Base-by-base conservation (phyloP, 1,140 invertebrate genomes). In the Scylla paramamosain region DNA sequence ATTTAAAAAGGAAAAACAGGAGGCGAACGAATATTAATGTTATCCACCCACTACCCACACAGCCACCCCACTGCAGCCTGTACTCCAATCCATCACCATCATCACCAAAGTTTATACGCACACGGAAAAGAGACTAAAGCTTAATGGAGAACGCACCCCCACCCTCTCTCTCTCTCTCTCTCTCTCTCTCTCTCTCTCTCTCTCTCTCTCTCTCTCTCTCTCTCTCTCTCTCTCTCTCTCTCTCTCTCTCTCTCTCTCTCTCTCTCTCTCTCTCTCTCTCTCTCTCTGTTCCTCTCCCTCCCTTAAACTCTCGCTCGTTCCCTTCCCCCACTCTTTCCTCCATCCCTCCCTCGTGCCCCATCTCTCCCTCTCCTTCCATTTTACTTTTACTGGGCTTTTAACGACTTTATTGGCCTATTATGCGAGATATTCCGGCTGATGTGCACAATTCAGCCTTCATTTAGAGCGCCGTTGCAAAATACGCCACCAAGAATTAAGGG, bases 181-280 rank as follows among this genome's bases (percentile, higher is more conserved):
- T 86, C 84, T 86, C 84, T 86, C 84, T 86, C 84, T 86, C 84
- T 86, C 84, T 86, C 84, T 39, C 32, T 31, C 84, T 39, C 84
- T 86, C 84, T 39, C 32, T 39, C 32, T 39, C 32, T 39, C 32
- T 39, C 32, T n/a, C 84, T 86, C 84, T 86, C 84, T 86, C 84
- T 86, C 84, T 86, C 84, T 86, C 84, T 86, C 84, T 86, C 84
- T 86, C 84, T 86, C 84, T 86, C 84, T 86, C 84, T 86, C 84
- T 86, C 84, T 86, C 84, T 86, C 84, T 39, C 32, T 31, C 84
- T 39, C 84, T 86, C 84, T 39, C 32, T 39, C 32, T 39, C 32
- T 39, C 32, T 39, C 32, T 39, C 32, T 39, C 84, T 86, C 84
- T 86, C 84, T 59, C 52, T 59, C 52, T 59, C 52, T 59, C 20